Conservation (phyloP, 2,888 invertebrate species). For the Chaetogeoica ovagalla region DNA sequence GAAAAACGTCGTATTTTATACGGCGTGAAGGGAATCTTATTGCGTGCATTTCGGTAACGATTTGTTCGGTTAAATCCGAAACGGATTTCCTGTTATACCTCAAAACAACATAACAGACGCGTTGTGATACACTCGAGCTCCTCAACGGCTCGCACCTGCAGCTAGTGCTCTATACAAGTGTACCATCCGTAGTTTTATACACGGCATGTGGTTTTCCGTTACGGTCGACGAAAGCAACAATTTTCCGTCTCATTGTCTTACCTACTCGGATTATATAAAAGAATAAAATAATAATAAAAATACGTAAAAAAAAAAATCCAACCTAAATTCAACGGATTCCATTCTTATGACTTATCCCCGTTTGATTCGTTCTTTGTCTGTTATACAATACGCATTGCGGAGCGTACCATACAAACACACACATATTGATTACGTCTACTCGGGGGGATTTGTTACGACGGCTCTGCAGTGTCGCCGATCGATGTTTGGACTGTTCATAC, state of each 20-base stretch:
- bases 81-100: slow-evolving; percentile 52
- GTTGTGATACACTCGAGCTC: slow-evolving; percentile 43
- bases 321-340: background rate
- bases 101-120: slow-evolving; percentile 21
- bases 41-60: slow-evolving; percentile 37
- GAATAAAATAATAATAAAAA: no score
- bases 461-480: no score
- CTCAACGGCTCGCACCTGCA: slow-evolving; percentile 41
- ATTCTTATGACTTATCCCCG: no score
- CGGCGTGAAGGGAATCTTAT: slow-evolving; percentile 31
- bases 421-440: no score
- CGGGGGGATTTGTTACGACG: no score
- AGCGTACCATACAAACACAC: no score
- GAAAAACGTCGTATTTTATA: slow-evolving; percentile 22
- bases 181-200: slow-evolving; percentile 2
- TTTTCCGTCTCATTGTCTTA: slow-evolving; percentile 42
- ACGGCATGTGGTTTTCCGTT: background rate
- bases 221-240: slow-evolving; percentile 33
- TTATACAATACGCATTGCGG: no score
- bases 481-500: no score
- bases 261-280: slow-evolving; percentile 7
- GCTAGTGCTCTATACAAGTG: slow-evolving; percentile 20
- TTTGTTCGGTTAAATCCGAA: slow-evolving; percentile 51
- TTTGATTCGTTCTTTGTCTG: no score
- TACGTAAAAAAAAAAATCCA: background rate